These are phyloP conservation scores for Merluccius polli DNA, from an alignment of 2,797 vertebrate genomes.

Conservation along the genomic window DNA sequence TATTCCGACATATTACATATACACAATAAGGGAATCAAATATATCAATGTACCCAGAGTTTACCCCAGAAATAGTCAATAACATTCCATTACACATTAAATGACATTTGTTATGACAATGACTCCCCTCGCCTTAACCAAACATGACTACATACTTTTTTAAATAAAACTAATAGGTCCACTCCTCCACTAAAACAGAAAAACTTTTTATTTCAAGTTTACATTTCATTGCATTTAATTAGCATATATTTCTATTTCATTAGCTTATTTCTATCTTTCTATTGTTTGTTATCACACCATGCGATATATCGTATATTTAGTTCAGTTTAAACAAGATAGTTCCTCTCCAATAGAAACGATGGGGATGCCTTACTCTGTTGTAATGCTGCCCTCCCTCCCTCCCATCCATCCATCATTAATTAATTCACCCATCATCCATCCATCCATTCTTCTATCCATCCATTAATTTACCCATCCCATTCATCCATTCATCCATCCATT, in stretches of 20 bases:
- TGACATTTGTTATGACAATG: not conserved
- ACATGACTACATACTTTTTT: not conserved
- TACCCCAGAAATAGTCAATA: not conserved
- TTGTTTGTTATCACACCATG: not conserved
- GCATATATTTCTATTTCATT: not conserved
- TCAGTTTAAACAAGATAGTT: not conserved
- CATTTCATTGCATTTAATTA: too few relatives aligned
- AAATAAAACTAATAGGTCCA: too few relatives aligned
- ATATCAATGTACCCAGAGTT: not conserved
- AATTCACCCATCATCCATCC: too few relatives aligned
- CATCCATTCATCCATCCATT: too few relatives aligned
- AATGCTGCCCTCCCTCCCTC: too few relatives aligned
- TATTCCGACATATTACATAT: not conserved
- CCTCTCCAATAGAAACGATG: too few relatives aligned
- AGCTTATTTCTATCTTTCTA: not conserved
- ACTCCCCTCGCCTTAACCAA: not conserved
- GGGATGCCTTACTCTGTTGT: not conserved
- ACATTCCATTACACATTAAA: not conserved
- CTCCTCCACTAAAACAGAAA: too few relatives aligned
- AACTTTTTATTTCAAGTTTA: not conserved
- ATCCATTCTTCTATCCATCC: too few relatives aligned
- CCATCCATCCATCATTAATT: too few relatives aligned
- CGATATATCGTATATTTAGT: not conserved
- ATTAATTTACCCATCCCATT: too few relatives aligned
- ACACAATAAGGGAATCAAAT: not conserved